Base-by-base conservation (phyloP, 1,140 invertebrate species). In the Hyles vespertilio region DNA sequence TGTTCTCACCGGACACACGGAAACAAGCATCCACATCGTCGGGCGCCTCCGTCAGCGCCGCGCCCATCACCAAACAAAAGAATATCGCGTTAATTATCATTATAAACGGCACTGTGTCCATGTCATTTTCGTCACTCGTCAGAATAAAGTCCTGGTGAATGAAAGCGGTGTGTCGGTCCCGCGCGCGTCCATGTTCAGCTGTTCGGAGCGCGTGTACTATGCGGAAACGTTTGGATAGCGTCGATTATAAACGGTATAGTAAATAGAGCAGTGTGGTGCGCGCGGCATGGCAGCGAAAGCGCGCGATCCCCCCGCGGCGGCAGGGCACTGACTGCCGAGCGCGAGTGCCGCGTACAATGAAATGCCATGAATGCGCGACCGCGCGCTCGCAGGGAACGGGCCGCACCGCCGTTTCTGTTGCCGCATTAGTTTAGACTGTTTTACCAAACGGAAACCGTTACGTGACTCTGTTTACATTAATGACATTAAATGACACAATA, bases 1-100 rank as follows among this genome's bases (percentile, higher is more conserved):
- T 74, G 65, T 74, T 75, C 70, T 75, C 90, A 77, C 94, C 95
- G 56, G 92, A 89, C 56, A 93, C 93, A 56, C 92, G 92, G 51
- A 92, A 92, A 78, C 86, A 87, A 56, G 67, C 80, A 77, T 85
- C 84, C 74, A 73, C 70, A 73, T 74, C 72, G 72, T 73, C 75
- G 61, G 79, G 81, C 80, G 83, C 84, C 78, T 84, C 82, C 71
- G 85, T 81, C 69, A 81, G 75, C 83, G 70, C 84, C 80, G 81
- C 84, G 79, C 83, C 82, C 86, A 84, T 82, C 83, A 87, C 84
- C 70, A 85, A 81, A 87, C 83, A 87, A 84, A 87, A 85, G 69
- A 87, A 77, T 80, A 86, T 80, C 77, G 76, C 79, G 76, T 69
- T 78, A 76, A 84, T 82, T 81, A 87, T 82, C 87, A 89, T 87